These are phyloP conservation scores for Ligdia adustata DNA, from an alignment of 2,888 invertebrate species.

Conservation along the genomic window DNA sequence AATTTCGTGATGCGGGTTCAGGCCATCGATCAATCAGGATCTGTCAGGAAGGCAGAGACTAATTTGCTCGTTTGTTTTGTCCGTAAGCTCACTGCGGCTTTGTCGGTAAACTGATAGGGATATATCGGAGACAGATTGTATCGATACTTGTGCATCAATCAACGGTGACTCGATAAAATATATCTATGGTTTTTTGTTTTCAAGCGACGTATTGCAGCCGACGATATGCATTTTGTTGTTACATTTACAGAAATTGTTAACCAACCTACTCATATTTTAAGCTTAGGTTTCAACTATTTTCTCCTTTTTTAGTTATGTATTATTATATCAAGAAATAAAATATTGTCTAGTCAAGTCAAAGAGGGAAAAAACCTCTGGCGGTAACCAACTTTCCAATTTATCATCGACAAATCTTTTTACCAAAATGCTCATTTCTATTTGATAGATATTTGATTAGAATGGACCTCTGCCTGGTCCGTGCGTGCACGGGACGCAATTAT, in stretches of 20 bases:
- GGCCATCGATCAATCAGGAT: conserved; percentile 80
- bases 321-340: too few relatives aligned
- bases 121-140: conserved; percentile 19
- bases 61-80: conserved; percentile 81
- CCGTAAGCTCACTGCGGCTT: conserved; percentile 66
- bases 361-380: too few relatives aligned
- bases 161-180: neutral
- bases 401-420: conserved; percentile 5
- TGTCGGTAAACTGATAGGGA: conserved; percentile 43
- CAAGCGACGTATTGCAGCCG: too few relatives aligned
- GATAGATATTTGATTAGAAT: conserved; percentile 55
- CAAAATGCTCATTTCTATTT: conserved; percentile 27
- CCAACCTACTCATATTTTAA: too few relatives aligned
- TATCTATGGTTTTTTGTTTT: neutral
- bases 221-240: too few relatives aligned
- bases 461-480: conserved; percentile 25
- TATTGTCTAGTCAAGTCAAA: too few relatives aligned
- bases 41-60: conserved; percentile 69
- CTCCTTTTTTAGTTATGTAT: too few relatives aligned
- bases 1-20: conserved; percentile 64
- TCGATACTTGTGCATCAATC: conserved; percentile 10
- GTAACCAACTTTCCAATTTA: too few relatives aligned
- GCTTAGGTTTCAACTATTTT: too few relatives aligned
- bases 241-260: too few relatives aligned
- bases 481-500: conserved; percentile 38